Base-by-base conservation (phyloP, 2,113 vertebrate species). In the Silurus glanis region DNA sequence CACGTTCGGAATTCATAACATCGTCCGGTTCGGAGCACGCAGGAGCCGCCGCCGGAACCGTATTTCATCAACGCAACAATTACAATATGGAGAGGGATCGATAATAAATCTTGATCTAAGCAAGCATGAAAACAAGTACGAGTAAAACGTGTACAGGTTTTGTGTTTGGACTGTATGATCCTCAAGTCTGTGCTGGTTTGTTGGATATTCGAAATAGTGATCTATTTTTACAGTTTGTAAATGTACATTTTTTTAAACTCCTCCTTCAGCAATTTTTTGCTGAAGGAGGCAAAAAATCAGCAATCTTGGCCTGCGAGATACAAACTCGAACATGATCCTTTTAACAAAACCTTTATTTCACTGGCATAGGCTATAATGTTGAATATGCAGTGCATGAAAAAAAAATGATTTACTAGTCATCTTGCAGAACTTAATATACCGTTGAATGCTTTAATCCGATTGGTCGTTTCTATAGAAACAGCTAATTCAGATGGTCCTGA, bases 161-260 rank as follows among this genome's bases (percentile, higher is more conserved):
- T 47, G 9, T 21, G 4, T 72, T 49, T 74, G 4, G 3, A 47
- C 13, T 37, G 67, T 71, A 84, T 49, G 85, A 85, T 16, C 82
- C 79, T 87, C n/a, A 56, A 79, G 80, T 75, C 69, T 37, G 58
- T 12, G 21, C 85, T 67, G 85, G 28, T 87, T 85, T 23, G 28
- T 71, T 84, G 69, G 14, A 56, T 25, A 59, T 23, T 45, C 8
- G 53, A 2, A 37, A 51, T 75, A 81, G 87, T 81, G n/a, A 86
- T 84, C 37, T 37, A 83, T 85, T 81, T 59, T 74, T 84, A 89
- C 82, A 87, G 51, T 85, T 85, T 61, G 76, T 85, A 85, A 85
- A 87, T 56, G 45, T 64, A 61, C 59, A 69, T 82, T 83, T 56
- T 89, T 58, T 5, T 75, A 28, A 78, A 87, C 3, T 53, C 84